Evolutionary conservation across 2,113 vertebrate species (phyloP).

Genomic region (Epinephelus moara): DNA sequence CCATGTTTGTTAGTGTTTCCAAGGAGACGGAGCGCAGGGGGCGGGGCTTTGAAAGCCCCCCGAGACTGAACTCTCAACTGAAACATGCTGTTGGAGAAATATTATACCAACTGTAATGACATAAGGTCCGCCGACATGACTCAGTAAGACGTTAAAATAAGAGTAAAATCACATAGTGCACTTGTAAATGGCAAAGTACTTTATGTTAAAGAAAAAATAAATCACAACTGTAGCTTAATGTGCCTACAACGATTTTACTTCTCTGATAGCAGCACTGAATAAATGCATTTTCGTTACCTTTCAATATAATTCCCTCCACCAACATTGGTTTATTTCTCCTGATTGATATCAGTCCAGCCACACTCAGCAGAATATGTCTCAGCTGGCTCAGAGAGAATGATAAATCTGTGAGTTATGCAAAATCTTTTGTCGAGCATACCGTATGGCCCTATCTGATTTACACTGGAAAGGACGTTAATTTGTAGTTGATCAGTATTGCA

Average conservation of each 20-base stretch:
- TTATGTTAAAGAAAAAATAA: not conserved
- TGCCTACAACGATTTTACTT: not conserved
- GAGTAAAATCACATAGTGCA: not conserved
- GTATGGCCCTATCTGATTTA: conserved; percentile 38
- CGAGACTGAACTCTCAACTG: not conserved
- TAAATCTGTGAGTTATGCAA: conserved; percentile 54
- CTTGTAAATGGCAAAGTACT: not conserved
- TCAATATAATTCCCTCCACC: not conserved
- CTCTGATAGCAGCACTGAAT: not conserved
- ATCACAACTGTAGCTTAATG: not conserved
- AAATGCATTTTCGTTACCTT: not conserved
- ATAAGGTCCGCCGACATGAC: not conserved
- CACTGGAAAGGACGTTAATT: conserved; percentile 3
- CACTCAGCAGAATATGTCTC: conserved; percentile 48
- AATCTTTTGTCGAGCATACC: conserved; percentile 48
- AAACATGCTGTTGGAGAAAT: not conserved
- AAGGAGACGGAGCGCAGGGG: conserved; percentile 60
- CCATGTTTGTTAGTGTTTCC: conserved; percentile 71
- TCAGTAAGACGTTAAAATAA: not conserved
- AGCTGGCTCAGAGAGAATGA: conserved; percentile 28
- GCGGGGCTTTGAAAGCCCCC: not conserved
- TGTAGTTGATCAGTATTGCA: conserved; percentile 32
- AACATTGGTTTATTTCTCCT: conserved; percentile 4
- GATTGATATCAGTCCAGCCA: conserved; percentile 19
- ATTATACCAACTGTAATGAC: not conserved